phyloP scores from a whole-genome alignment of 2,113 vertebrate genomes.

The Tachycineta bicolor region DNA sequence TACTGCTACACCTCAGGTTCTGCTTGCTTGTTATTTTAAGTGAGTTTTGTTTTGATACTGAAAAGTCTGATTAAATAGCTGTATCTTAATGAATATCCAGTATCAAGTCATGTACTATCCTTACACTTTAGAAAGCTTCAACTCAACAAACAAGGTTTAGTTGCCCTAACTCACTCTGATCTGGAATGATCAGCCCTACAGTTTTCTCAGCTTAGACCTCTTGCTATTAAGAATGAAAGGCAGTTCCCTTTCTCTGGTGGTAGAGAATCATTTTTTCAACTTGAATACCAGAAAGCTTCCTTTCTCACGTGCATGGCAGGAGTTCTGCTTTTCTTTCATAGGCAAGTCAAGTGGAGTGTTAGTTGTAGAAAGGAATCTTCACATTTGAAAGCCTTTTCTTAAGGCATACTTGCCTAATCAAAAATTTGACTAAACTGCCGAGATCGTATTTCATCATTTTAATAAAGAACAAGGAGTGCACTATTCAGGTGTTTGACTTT shows the following conservation, averaged over 20 bases:
- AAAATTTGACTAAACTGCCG: slow-evolving; percentile 38
- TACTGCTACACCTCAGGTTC: background rate
- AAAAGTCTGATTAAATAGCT: background rate
- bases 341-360: slow-evolving; percentile 59
- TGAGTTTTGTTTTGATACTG: slow-evolving; percentile 28
- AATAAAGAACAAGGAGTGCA: slow-evolving; percentile 53
- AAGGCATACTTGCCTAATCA: slow-evolving; percentile 51
- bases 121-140: background rate
- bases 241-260: slow-evolving; percentile 22
- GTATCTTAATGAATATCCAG: background rate
- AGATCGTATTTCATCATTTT: slow-evolving; percentile 48
- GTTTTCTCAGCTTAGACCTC: background rate
- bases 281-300: slow-evolving; percentile 34
- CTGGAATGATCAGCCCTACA: background rate
- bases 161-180: background rate
- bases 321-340: slow-evolving; percentile 60
- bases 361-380: slow-evolving; percentile 63
- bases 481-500: slow-evolving; percentile 47
- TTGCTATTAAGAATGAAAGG: background rate
- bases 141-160: background rate
- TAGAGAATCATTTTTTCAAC: slow-evolving; percentile 31
- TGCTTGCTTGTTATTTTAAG: background rate
- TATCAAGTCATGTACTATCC: background rate
- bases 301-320: slow-evolving; percentile 38
- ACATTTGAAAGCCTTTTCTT: slow-evolving; percentile 49